Evolutionary conservation across 2,797 vertebrate genomes (phyloP), one percentile per base, ranked within the genome.

Genomic region (Microtus obscurus): DNA sequence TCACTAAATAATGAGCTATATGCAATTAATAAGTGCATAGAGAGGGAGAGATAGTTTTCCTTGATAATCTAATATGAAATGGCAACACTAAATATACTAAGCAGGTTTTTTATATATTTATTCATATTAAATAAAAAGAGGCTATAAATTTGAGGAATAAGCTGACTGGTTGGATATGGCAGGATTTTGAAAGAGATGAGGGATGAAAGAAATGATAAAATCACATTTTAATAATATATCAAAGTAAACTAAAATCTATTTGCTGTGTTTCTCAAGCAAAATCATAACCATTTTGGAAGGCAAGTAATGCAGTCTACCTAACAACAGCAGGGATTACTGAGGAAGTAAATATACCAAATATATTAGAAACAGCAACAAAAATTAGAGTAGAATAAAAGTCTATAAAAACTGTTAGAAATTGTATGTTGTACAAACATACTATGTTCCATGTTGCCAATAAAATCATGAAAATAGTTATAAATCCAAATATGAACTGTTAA

Each of bases 351-450:
- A 48, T 53, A 96, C 19, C 21, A 89, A 92, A 90, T 67, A 14
- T 21, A 80, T 77, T 83, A 76, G 65, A 97, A 95, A 94, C 11
- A 88, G 40, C 59, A 74, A 61, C 83, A 9, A 59, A 95, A 89
- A 8, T 86, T 65, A 59, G n/a, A 93, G 43, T 37, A 53, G 43
- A 90, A 88, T 40, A 90, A 94, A 94, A 53, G 5, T 83, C 78
- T 94, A 12, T 17, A 67, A 79, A 63, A 93, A 94, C n/a, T 37
- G 63, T 12, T 14, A 91, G 34, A 94, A 21, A 83, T 93, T 48
- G 16, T 51, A 71, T 91, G 82, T 14, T 79, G 40, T 31, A 95
- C 63, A 91, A 37, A 9, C 4, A 91, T 37, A 56, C 7, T 61
- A 67, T 40, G 25, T 86, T 94, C 29, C 65, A 76, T 65, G 8